phyloP scores from a whole-genome alignment of 1,140 invertebrate genomes.

The Musca domestica region DNA sequence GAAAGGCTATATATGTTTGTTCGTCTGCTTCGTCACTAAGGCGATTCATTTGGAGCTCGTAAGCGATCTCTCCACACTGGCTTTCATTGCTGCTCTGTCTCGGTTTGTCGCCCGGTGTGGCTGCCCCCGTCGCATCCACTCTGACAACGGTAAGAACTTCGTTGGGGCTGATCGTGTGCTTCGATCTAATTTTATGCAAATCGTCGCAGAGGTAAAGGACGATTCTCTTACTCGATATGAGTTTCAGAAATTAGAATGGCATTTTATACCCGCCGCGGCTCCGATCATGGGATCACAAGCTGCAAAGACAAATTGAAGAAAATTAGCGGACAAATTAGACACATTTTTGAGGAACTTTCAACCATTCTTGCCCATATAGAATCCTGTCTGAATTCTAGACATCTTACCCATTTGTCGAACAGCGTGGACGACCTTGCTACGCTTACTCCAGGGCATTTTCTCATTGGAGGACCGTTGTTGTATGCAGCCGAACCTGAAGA shows the following conservation, averaged over 20 bases:
- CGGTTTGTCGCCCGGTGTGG: constrained; percentile 45
- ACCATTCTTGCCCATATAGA: constrained; percentile 40
- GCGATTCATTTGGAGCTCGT: constrained; percentile 48
- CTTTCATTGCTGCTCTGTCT: constrained; percentile 41
- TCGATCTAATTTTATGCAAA: not conserved
- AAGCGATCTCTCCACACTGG: constrained; percentile 36
- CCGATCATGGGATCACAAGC: constrained; percentile 39
- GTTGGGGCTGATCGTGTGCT: constrained; percentile 15
- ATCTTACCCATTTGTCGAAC: constrained; percentile 34
- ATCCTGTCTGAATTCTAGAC: constrained; percentile 40
- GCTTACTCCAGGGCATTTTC: constrained; percentile 46
- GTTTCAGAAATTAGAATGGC: constrained; percentile 4
- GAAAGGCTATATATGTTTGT: no score
- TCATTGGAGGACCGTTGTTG: constrained; percentile 30
- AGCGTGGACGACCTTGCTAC: constrained; percentile 32
- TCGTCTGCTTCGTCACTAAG: no score
- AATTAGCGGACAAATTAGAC: not conserved
- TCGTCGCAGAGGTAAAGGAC: not conserved
- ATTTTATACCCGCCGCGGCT: constrained; percentile 25
- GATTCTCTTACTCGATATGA: no score
- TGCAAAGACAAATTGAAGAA: constrained; percentile 35
- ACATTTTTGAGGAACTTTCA: constrained; percentile 36
- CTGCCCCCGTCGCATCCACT: constrained; percentile 13
- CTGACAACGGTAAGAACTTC: constrained; percentile 34
- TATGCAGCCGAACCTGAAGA: constrained; percentile 12